phyloP scores from a whole-genome alignment of 1,140 invertebrate genomes.

The Oreohelix idahoensis region DNA sequence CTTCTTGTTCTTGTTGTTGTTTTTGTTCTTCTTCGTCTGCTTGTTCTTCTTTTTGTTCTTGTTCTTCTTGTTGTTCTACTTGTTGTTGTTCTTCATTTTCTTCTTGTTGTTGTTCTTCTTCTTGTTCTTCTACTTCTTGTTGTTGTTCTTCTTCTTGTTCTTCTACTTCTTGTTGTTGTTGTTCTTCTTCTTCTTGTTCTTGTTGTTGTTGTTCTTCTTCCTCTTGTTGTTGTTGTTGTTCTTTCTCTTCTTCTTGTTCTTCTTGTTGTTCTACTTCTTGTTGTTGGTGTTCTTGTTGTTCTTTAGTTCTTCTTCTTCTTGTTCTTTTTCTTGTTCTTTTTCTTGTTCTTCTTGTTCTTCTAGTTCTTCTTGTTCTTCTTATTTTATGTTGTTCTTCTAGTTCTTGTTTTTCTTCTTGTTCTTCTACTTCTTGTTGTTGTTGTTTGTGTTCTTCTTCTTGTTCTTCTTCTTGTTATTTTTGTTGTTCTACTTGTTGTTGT shows the following conservation, averaged over 20 bases:
- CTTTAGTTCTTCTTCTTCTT: constrained; percentile 14
- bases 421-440: too few relatives aligned
- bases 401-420: too few relatives aligned
- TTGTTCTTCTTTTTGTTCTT: too few relatives aligned
- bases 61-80: too few relatives aligned
- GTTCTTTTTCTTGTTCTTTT: constrained; percentile 24
- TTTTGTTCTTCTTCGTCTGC: too few relatives aligned
- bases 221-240: constrained; percentile 39
- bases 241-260: constrained; percentile 29
- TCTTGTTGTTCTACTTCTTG: constrained; percentile 20
- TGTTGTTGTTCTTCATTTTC: too few relatives aligned
- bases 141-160: too few relatives aligned
- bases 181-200: constrained; percentile 13
- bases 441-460: constrained; percentile 9
- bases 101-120: background rate
- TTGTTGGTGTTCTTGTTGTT: constrained; percentile 33
- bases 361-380: too few relatives aligned
- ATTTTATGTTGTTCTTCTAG: too few relatives aligned
- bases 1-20: too few relatives aligned
- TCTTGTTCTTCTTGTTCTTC: background rate
- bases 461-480: constrained; percentile 34
- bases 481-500: constrained; percentile 29
- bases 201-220: constrained; percentile 23
- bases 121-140: too few relatives aligned
- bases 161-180: background rate